A percentile compares a stretch with the other conserved stretches of the same genome.
phyloP scores from a whole-genome alignment of 2,888 invertebrate genomes.

The Pedicia rivosa region DNA sequence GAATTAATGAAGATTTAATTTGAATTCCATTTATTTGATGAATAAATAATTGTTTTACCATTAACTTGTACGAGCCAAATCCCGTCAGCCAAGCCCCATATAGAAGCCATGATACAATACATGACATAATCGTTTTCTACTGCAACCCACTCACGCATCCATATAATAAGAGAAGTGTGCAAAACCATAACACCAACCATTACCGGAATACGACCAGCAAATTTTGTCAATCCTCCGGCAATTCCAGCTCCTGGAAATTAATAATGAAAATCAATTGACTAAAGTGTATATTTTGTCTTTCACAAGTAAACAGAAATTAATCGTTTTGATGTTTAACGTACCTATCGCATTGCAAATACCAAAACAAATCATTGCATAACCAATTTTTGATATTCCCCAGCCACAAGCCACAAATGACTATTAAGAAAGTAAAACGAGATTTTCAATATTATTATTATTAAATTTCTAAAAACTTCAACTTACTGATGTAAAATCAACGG shows the following conservation, averaged over 20 bases:
- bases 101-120: constrained; percentile 62
- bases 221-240: constrained; percentile 62
- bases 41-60: too few relatives aligned
- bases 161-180: constrained; percentile 51
- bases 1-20: constrained; percentile 4
- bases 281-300: too few relatives aligned
- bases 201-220: constrained; percentile 64
- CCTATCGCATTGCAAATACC: constrained; percentile 79
- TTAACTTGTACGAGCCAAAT: constrained; percentile 87
- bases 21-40: background rate
- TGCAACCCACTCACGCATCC: constrained; percentile 57
- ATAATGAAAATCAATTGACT: too few relatives aligned
- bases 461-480: constrained; percentile 19
- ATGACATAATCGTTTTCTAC: constrained; percentile 45
- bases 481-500: constrained; percentile 68
- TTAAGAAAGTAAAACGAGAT: constrained; percentile 12
- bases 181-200: constrained; percentile 57
- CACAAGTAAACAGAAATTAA: too few relatives aligned
- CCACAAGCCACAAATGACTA: constrained; percentile 76
- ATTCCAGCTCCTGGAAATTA: too few relatives aligned
- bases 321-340: too few relatives aligned
- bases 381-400: constrained; percentile 79
- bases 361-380: constrained; percentile 87
- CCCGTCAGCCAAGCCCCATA: constrained; percentile 83
- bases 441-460: background rate